Base-by-base conservation (phyloP, 1,140 invertebrate genomes). In the Zaprionus gabonicus region DNA sequence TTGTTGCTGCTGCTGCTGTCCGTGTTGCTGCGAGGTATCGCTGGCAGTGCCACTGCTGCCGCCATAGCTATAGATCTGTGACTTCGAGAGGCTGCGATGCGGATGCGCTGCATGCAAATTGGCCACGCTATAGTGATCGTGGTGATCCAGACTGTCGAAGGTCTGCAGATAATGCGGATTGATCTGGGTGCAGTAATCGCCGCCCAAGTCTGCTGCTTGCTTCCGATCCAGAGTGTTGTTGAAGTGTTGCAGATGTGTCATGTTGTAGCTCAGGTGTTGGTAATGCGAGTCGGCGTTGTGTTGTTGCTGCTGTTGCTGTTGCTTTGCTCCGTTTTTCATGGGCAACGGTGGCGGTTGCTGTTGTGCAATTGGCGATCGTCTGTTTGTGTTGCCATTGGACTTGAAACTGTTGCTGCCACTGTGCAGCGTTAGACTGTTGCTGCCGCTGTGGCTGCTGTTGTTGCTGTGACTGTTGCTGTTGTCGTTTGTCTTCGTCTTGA, bases 101-200 rank as follows among this genome's bases (percentile, higher is more conserved):
- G 82, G 75, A 58, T 58, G 65, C 10, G 31, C 31, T 10, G 76
- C 74, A 56, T 91, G 90, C 62, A 91, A 71, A 60, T 83, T 91
- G 58, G 84, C 82, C 56, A 90, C 91, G 38, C 79, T 91, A 36
- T 92, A 92, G 58, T 87, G 85, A 58, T 92, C 91, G 53, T 82
- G 85, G 57, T 46, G 41, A 17, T 92, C 91, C n/a, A 92, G 64
- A 36, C 88, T 92, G 44, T 92, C 91, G 25, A 92, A 92, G 0
- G 91, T 88, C 65, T 92, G 91, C 62, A 92, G 71, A 80, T 92
- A 92, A 44, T 92, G 91, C 12, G 91, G 82, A 77, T 88, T 92
- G 38, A 92, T 82, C 76, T 92, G 91, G 23, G 91, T 92, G 70
- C 85, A 92, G 46, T 92, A 79, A 34, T 83, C 81, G 27, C 72